Evolutionary conservation across 2,113 vertebrate species (phyloP).

Genomic region (Calidris pugnax): DNA sequence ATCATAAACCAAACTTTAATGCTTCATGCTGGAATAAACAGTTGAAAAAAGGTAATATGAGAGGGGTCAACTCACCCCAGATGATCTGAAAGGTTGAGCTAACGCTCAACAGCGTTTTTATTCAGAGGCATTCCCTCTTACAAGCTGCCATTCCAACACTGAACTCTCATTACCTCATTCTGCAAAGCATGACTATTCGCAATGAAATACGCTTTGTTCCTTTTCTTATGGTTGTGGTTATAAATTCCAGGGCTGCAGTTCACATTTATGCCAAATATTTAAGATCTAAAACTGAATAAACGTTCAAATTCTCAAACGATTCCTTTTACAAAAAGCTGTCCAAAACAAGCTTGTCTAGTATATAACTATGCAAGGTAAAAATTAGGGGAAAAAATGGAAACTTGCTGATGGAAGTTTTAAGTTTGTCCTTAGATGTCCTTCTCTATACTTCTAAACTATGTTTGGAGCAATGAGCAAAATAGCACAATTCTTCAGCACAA

Average conservation of each 20-base stretch:
- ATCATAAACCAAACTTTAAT: neutral
- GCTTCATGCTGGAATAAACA: neutral
- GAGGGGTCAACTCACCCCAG: neutral
- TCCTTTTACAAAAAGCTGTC: neutral
- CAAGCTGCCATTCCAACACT: neutral
- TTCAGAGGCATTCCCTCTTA: neutral
- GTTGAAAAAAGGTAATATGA: neutral
- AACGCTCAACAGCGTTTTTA: neutral
- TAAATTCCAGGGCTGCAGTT: slow-evolving; percentile 28
- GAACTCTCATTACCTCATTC: slow-evolving; percentile 11
- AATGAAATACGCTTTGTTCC: slow-evolving; percentile 38
- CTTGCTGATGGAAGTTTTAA: neutral
- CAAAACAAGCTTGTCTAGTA: slow-evolving; percentile 12
- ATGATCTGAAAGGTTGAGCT: neutral
- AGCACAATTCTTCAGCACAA: neutral
- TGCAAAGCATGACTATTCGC: neutral
- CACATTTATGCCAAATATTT: neutral
- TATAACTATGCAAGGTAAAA: neutral
- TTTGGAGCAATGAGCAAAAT: neutral
- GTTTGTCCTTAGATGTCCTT: neutral
- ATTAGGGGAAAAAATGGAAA: neutral
- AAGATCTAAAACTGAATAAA: neutral
- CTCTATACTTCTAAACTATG: neutral
- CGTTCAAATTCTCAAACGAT: neutral
- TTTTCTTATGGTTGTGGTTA: neutral